A percentile compares a stretch with the other conserved stretches of the same genome.
Conservation (phyloP, 1,140 invertebrate species). For the Argopecten irradians region DNA sequence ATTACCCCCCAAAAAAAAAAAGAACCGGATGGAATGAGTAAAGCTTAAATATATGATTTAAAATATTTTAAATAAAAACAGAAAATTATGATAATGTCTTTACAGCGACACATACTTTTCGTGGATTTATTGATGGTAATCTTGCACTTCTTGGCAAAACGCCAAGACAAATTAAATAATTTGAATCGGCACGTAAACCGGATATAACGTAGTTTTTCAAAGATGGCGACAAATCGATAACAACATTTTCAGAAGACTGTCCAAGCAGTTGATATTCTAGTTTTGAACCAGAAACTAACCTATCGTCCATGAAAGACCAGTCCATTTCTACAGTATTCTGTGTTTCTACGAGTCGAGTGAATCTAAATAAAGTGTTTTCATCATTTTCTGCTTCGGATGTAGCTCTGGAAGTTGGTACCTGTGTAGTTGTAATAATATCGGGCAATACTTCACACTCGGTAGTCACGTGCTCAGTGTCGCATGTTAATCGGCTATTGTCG, state of each 20-base stretch:
- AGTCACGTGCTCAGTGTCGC: constrained; percentile 16
- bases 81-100: neutral
- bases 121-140: neutral
- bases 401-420: constrained; percentile 29
- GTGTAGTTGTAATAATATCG: neutral
- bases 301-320: constrained; percentile 34
- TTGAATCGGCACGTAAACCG: neutral
- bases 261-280: constrained; percentile 46
- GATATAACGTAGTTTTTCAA: constrained; percentile 17
- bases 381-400: neutral
- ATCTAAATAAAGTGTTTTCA: constrained; percentile 28
- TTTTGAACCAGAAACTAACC: constrained; percentile 13
- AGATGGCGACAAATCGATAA: constrained; percentile 21
- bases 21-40: neutral
- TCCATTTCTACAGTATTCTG: constrained; percentile 33
- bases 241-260: neutral
- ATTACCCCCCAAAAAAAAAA: neutral
- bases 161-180: neutral
- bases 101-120: neutral
- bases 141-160: neutral
- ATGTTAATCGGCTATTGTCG: constrained; percentile 27
- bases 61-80: neutral
- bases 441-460: constrained; percentile 34
- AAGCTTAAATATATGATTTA: no score
- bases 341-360: constrained; percentile 39